Evolutionary conservation across 1,140 invertebrate genomes (phyloP), one percentile per base, ranked within the genome.

Genomic region (Brachystomella parvula): DNA sequence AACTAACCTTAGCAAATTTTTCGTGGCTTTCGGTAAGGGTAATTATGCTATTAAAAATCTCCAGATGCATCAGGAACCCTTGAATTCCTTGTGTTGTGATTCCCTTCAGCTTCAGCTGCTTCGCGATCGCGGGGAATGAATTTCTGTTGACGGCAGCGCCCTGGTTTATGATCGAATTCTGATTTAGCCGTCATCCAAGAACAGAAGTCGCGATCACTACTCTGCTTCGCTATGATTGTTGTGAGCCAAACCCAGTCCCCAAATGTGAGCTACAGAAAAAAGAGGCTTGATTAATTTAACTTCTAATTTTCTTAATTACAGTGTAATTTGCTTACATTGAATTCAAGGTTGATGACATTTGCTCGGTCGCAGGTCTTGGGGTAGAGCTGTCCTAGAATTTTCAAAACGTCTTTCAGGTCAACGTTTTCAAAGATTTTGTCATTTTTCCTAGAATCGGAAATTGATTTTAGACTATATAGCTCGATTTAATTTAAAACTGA

Each of bases 201-300:
- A 29, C 32, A 31, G 49, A 59, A 64, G 44, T 65, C 63, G 15
- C 35, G 49, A 31, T 69, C 63, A 12, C 29, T 33, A 31, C 68
- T 66, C 1, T 32, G 26, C 19, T 62, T 65, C 6, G 68, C 39
- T 33, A 49, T 44, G 6, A 63, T 17, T 21, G 47, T 61, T 26
- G 29, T 60, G 12, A 32, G 47, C 68, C 64, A 70, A 2, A 70
- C 24, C 68, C 68, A 70, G 30, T 70, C 68, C n/a, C 65, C 63
- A 33, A 70, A 70, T 2, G 60, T 49, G 33, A 70, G 29, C 65
- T 70, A 17, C 21, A 64, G 47, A 35, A 64, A 12, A 57, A 31
- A 63, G 9, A 32, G 21, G 53, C 21, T 31, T 30, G 47, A 39
- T 30, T 26, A 30, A 44, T 57, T 30, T 19, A 57, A 61, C 29